Evolutionary conservation across 2,113 vertebrate species (phyloP), one percentile per base, ranked within the genome.

Genomic region (Cyrtonyx montezumae): DNA sequence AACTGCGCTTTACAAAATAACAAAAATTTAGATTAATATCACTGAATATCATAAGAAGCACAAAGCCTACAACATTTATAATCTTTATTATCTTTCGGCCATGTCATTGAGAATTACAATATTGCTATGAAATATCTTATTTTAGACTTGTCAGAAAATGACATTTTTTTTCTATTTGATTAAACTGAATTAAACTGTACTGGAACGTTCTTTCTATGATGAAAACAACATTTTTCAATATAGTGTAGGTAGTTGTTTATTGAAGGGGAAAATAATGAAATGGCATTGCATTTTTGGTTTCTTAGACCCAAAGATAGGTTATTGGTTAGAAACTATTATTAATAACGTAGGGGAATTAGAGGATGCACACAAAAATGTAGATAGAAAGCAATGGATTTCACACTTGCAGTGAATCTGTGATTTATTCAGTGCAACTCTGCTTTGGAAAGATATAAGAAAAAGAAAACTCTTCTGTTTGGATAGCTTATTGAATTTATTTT

Each of bases 321-420:
- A 91, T 94, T 85, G 71, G 88, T 84, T 61, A 90, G 79, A 96
- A 96, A 92, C 88, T 91, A 90, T 92, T 94, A 90, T 81, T 93
- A 95, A 95, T 83, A 90, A 85, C 68, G 69, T 73, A 74, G 79
- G 77, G 68, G 68, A 95, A 91, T 91, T 92, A 90, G 48, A 79
- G 21, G 74, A 6, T 78, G 15, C 43, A 77, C 43, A 77, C 69
- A 86, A 88, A 92, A 84, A 86, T 59, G 69, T 30, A 78, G 30
- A 8, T 28, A 88, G 45, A 84, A 93, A 90, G 43, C 37, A 93
- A 90, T 80, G 26, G 37, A 76, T 93, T 95, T 93, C 25, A 40
- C 65, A 94, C 68, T 10, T 56, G 40, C 61, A 79, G 37, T 92
- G 56, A 15, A 83, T 83, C 92, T 3, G 32, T 92, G 51, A 96